Percentiles rank a stretch among this genome's conserved stretches.
phyloP scores from a whole-genome alignment of 2,113 vertebrate species.

The Lampris megalopsis region DNA sequence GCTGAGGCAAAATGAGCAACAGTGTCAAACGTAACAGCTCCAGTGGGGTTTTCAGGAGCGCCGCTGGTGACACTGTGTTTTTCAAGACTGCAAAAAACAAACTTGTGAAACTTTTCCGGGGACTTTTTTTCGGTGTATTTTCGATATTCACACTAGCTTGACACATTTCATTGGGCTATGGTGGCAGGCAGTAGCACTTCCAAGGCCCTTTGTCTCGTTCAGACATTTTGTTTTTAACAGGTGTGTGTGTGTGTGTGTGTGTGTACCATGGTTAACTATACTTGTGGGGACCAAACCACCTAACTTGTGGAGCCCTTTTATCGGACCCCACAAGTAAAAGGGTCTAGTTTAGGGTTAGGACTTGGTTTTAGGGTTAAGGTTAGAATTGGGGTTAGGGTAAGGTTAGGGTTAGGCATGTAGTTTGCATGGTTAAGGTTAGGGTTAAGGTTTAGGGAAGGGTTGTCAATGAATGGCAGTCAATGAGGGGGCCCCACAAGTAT shows the following conservation, averaged over 20 bases:
- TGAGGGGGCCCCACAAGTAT: too few species aligned
- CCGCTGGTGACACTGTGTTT: constrained; percentile 9
- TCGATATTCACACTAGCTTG: not conserved
- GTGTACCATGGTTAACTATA: too few species aligned
- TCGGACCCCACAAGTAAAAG: too few species aligned
- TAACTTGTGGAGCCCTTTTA: too few species aligned
- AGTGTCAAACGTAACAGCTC: constrained; percentile 32
- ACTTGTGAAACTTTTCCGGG: not conserved
- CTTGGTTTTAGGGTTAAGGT: too few species aligned
- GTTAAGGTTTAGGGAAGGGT: too few species aligned
- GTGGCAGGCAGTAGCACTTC: not conserved
- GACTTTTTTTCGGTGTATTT: not conserved
- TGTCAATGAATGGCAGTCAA: too few species aligned
- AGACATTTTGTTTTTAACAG: constrained; percentile 4
- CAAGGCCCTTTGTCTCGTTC: constrained; percentile 19
- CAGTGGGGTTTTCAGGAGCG: not conserved
- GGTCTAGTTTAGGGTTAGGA: too few species aligned
- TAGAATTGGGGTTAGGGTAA: too few species aligned
- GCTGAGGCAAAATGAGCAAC: constrained; percentile 40
- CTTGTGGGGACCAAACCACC: too few species aligned
- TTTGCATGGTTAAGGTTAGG: too few species aligned
- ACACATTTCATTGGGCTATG: not conserved
- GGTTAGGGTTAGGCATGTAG: too few species aligned
- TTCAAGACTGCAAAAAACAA: not conserved
- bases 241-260: not conserved